Evolutionary conservation across 2,113 vertebrate genomes (phyloP), one percentile per base, ranked within the genome.

Genomic region (Passer domesticus): DNA sequence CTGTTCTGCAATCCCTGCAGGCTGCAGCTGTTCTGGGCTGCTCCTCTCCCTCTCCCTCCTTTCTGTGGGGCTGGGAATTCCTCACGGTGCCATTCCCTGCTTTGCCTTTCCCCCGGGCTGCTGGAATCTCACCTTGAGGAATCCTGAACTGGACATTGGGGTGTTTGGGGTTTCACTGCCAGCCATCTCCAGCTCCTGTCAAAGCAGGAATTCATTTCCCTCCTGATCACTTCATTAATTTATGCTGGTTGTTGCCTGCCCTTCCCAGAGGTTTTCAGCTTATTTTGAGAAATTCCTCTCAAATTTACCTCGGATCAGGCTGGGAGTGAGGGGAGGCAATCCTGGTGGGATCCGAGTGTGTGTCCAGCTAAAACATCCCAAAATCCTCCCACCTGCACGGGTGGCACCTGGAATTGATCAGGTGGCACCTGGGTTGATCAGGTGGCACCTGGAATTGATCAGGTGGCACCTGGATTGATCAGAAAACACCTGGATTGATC

Each of bases 1-100:
- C 27, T 53, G 31, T 95, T 96, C 83, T 96, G 96, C 94, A 97
- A 60, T 94, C 83, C 76, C 69, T 90, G 95, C 67, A 70, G 86
- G 88, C 93, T 94, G 96, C 98, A 98, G 98, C 98, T 98, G 98
- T 91, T 92, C 68, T 10, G 33, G 60, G 90, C 95, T 82, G 70
- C 97, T 93, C 55, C 83, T 88, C n/a, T 50, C 49, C 22, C 47
- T 25, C 22, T 21, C n/a, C 12, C 25, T 52, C 25, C 50, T 52
- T 9, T 10, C 9, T 13, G 8, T 84, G 92, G 92, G 83, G 69
- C 59, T 47, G 88, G 76, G 92, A 80, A 93, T 95, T 90, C 92
- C 62, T 90, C 47, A 46, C 12, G 9, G 3, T 55, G 81, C 50
- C 90, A 35, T 20, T 53, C 60, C 83, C 91, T 94, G 75, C 16